Conservation (phyloP, 2,113 vertebrate genomes). For the Hyaena hyaena region DNA sequence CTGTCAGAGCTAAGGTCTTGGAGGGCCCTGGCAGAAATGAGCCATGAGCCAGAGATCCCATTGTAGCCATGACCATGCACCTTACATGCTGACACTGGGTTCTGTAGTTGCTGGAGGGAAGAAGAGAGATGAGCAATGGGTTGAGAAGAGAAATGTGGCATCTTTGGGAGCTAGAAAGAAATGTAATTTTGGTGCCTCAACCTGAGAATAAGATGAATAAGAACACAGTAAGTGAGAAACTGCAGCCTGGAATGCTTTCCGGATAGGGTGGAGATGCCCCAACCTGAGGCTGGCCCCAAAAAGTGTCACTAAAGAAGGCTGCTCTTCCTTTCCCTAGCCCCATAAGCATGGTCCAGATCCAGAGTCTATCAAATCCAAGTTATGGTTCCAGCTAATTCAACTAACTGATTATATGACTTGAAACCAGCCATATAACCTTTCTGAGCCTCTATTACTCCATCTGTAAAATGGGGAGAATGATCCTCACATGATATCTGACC, state of each 20-base stretch:
- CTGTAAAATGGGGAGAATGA: not conserved
- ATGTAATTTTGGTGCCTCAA: not conserved
- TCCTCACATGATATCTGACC: not conserved
- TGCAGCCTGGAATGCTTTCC: not conserved
- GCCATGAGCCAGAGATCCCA: not conserved
- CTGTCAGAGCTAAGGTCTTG: not conserved
- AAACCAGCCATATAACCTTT: not conserved
- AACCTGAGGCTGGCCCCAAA: not conserved
- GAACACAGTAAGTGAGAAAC: not conserved
- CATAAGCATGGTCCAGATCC: not conserved
- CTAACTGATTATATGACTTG: not conserved
- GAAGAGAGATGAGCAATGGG: not conserved
- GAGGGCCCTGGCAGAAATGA: not conserved
- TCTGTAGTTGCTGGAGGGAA: not conserved
- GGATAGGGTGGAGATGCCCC: too few species aligned
- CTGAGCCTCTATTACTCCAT: not conserved
- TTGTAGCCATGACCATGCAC: accelerated
- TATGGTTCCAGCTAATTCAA: not conserved
- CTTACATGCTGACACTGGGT: not conserved
- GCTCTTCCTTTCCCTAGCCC: too few species aligned
- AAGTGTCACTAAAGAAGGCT: not conserved
- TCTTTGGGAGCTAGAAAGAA: not conserved
- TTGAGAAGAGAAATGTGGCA: not conserved
- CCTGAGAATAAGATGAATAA: not conserved
- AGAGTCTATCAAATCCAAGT: not conserved